Percentiles rank a stretch among this genome's conserved stretches.
These are phyloP conservation scores for Rhodophaea formosa DNA, from an alignment of 2,888 invertebrate genomes.

Conservation along the genomic window DNA sequence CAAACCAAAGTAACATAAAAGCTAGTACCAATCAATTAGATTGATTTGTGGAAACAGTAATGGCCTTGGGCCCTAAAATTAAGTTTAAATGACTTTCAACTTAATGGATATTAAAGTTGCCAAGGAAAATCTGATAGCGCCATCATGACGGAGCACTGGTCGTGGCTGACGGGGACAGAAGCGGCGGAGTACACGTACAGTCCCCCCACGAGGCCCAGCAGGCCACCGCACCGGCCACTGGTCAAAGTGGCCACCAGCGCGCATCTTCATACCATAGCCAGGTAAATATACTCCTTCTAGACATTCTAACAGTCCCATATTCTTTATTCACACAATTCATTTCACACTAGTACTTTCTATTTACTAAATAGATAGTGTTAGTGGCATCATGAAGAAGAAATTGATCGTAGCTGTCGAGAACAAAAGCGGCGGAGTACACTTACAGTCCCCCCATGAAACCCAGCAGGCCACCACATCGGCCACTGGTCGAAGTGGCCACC, in stretches of 20 bases:
- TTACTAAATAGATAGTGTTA: too few species aligned
- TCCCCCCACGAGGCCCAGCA: constrained; percentile 66
- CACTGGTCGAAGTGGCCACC: constrained; percentile 71
- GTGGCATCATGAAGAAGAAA: constrained; percentile 57
- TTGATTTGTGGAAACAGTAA: too few species aligned
- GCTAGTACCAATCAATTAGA: too few species aligned
- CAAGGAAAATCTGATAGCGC: neutral
- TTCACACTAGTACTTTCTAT: too few species aligned
- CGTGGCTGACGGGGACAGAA: constrained; percentile 67
- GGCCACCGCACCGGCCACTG: constrained; percentile 72
- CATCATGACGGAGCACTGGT: constrained; percentile 71
- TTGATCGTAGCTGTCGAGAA: constrained; percentile 73
- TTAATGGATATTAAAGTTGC: neutral
- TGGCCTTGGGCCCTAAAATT: too few species aligned
- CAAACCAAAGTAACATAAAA: too few species aligned
- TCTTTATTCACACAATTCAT: too few species aligned
- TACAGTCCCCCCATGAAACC: constrained; percentile 73
- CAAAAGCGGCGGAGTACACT: constrained; percentile 64
- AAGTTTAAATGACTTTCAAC: too few species aligned
- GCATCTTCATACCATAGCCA: constrained; percentile 68
- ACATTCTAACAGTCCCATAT: too few species aligned
- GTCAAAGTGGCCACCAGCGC: constrained; percentile 74
- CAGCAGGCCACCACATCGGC: constrained; percentile 67
- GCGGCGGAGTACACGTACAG: constrained; percentile 72
- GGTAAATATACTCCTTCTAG: constrained; percentile 42